Base-by-base conservation (phyloP, 2,888 invertebrate species). In the Zelleria hepariella region DNA sequence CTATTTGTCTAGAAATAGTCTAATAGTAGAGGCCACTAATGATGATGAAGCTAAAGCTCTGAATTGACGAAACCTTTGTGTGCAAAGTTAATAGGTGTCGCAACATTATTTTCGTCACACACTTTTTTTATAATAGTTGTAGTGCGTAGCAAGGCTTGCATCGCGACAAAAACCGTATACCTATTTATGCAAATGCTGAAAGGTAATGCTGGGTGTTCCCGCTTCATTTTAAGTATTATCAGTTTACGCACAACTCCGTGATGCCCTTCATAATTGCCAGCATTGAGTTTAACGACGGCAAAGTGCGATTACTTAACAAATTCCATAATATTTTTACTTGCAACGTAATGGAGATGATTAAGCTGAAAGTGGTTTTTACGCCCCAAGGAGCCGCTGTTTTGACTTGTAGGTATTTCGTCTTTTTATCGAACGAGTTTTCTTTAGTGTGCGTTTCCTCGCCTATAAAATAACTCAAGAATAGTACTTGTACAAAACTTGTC, bases 151-250 rank as follows among this genome's bases (percentile, higher is more conserved):
- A 42, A 42, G 1, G 3, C 1, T 42, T 4, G 15, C 32, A 15
- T 42, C 15, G 2, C 15, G 32, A 42, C 32, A 42, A 42, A 3
- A 42, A 15, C 15, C n/a, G n/a, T n/a, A 51, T 20, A 5, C 6
- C 23, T 20, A 8, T 77, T 80, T 78, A 81, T 81, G 78, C 70
- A 77, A 82, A 82, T 78, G 66, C 70, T 65, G 67, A 64, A 42
- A 72, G 70, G 71, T 76, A 75, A 77, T 74, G 74, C 72, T 68
- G 74, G 75, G 73, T 75, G 74, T 79, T 79, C 80, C 78, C 75
- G 78, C 78, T 80, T 80, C 75, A 81, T 80, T 83, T 73, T 73
- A 73, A 77, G 75, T 73, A 78, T 78, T 78, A 81, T 78, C 80
- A 80, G 76, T 80, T 80, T 73, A 74, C 71, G 71, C 68, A 68